Conservation (phyloP, 2,113 vertebrate species). For the Corythaeola cristata region DNA sequence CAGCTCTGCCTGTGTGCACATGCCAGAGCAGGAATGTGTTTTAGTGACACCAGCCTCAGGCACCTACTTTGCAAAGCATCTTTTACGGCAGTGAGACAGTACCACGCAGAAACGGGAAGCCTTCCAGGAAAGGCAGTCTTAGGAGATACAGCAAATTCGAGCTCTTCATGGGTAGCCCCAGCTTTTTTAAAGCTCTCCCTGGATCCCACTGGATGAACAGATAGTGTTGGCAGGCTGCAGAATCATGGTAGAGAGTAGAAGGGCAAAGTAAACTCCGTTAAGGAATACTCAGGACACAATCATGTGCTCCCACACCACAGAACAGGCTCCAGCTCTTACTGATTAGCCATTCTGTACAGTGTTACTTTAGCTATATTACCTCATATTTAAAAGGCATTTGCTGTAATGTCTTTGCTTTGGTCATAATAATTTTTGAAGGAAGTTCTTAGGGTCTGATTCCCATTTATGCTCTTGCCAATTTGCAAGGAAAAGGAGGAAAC, state of each 20-base stretch:
- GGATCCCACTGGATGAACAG: neutral
- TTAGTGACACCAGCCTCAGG: neutral
- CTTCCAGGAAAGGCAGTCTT: neutral
- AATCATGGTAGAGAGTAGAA: neutral
- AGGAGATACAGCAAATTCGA: accelerated
- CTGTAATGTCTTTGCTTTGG: neutral
- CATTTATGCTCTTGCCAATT: neutral
- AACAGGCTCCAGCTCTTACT: neutral
- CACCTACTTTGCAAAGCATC: neutral
- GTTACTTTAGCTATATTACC: neutral
- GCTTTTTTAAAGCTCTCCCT: neutral
- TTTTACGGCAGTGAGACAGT: neutral
- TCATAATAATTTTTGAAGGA: neutral
- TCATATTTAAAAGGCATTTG: neutral
- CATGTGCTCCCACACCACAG: neutral
- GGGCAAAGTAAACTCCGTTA: neutral
- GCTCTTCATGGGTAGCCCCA: neutral
- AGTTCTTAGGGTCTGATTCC: neutral
- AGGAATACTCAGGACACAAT: neutral
- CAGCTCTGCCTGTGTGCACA: accelerated
- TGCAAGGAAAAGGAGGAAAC: neutral
- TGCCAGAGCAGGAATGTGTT: neutral
- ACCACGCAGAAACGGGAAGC: neutral
- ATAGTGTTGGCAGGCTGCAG: neutral
- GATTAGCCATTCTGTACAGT: neutral